Evolutionary conservation across 2,113 vertebrate genomes (phyloP).

Genomic region (Addax nasomaculatus): DNA sequence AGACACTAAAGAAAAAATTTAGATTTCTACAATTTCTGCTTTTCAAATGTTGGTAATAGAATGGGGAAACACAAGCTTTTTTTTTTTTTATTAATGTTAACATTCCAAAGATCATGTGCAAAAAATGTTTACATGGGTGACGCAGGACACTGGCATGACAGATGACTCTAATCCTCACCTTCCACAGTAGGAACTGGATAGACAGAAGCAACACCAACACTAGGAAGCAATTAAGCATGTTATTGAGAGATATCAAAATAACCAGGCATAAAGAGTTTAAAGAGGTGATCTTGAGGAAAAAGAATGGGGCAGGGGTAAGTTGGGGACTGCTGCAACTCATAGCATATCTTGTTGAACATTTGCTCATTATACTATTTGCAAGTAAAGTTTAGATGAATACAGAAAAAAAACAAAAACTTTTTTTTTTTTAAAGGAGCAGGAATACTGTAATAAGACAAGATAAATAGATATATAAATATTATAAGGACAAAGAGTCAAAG

Average conservation of each 20-base stretch:
- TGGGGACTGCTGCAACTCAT: neutral
- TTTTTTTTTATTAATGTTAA: neutral
- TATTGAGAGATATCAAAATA: neutral
- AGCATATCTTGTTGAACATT: neutral
- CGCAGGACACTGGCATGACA: neutral
- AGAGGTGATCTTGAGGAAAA: neutral
- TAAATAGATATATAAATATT: neutral
- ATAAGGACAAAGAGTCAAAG: neutral
- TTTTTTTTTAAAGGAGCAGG: neutral
- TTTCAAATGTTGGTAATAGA: conserved; percentile 22
- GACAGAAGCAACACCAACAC: neutral
- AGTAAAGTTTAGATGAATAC: neutral
- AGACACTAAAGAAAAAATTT: neutral
- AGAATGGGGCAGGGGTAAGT: neutral
- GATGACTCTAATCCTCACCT: neutral
- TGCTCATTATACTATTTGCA: neutral
- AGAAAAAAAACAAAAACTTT: neutral
- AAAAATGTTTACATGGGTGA: neutral
- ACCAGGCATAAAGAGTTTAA: neutral
- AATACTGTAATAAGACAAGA: neutral
- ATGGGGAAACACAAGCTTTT: neutral
- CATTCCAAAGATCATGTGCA: neutral
- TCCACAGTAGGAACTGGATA: neutral
- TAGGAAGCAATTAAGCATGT: neutral
- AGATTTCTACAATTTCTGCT: neutral